Percentiles rank a stretch among this genome's conserved stretches.
phyloP scores from a whole-genome alignment of 2,113 vertebrate species.

The Orientallactaga bullata region DNA sequence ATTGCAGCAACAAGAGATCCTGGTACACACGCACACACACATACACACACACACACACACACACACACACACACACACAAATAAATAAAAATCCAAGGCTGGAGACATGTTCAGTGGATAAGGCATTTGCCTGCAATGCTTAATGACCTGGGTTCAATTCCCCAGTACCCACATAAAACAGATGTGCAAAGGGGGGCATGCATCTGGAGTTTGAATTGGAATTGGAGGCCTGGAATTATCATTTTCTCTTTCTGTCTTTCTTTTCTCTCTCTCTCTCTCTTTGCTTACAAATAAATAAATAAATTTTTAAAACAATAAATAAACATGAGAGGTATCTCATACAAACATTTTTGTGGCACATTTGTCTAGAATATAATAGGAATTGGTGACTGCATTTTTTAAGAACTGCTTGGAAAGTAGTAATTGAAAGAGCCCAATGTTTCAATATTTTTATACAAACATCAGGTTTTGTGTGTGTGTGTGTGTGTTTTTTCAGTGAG shows the following conservation, averaged over 20 bases:
- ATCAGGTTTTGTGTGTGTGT: slow-evolving; percentile 2
- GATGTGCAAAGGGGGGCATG: too few relatives aligned
- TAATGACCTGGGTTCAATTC: too few relatives aligned
- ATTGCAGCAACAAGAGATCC: too few relatives aligned
- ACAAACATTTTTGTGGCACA: neutral
- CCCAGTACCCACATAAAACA: too few relatives aligned
- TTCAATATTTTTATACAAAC: slow-evolving; percentile 40
- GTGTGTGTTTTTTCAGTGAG: neutral
- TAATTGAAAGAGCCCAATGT: neutral
- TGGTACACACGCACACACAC: neutral
- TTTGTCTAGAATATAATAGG: neutral
- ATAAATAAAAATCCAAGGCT: too few relatives aligned
- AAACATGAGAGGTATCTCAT: neutral
- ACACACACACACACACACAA: neutral
- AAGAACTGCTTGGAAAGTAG: slow-evolving; percentile 7
- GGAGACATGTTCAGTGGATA: too few relatives aligned
- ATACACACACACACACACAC: neutral
- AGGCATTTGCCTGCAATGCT: too few relatives aligned
- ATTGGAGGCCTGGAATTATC: too few relatives aligned
- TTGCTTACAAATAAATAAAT: too few relatives aligned
- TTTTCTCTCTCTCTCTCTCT: too few relatives aligned
- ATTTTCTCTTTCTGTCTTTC: too few relatives aligned
- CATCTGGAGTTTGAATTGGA: too few relatives aligned
- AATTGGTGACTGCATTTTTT: neutral
- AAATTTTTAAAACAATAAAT: neutral